A percentile compares a stretch with the other conserved stretches of the same genome.
These are phyloP conservation scores for Pelvicachromis taeniatus DNA, from an alignment of 2,113 vertebrate species.

Conservation along the genomic window DNA sequence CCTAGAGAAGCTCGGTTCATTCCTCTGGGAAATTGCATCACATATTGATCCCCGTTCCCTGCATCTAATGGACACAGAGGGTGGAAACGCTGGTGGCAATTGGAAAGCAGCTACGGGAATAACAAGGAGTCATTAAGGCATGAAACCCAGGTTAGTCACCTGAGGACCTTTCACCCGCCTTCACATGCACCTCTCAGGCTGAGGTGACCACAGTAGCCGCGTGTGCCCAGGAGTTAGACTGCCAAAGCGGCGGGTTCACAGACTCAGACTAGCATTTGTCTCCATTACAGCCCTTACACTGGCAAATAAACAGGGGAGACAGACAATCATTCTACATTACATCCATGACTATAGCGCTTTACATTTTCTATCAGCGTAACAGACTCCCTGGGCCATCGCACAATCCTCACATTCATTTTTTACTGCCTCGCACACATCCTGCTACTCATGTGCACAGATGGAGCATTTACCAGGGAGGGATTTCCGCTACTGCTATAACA, in stretches of 20 bases:
- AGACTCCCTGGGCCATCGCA: constrained; percentile 52
- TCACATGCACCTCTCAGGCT: constrained; percentile 6
- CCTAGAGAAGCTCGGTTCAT: constrained; percentile 35
- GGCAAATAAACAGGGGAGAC: constrained; percentile 69
- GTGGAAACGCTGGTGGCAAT: constrained; percentile 55
- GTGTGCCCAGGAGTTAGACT: background rate
- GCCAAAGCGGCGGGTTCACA: constrained; percentile 27
- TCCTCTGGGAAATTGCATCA: constrained; percentile 63
- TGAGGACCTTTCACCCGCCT: constrained; percentile 56
- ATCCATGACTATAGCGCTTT: constrained; percentile 67
- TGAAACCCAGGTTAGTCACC: constrained; percentile 57
- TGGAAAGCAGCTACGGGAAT: constrained; percentile 63
- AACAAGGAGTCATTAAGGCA: constrained; percentile 71
- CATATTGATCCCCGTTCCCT: constrained; percentile 59
- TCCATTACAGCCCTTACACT: constrained; percentile 60
- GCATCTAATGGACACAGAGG: constrained; percentile 60
- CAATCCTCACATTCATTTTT: constrained; percentile 53
- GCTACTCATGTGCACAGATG: constrained; percentile 42
- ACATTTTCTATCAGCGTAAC: constrained; percentile 67
- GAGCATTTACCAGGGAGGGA: constrained; percentile 43
- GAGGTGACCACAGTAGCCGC: background rate
- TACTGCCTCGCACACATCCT: constrained; percentile 30
- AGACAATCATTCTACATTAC: constrained; percentile 71
- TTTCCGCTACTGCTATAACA: constrained; percentile 34
- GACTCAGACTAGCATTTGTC: constrained; percentile 64